Conservation (phyloP, 1,140 invertebrate species). For the Drosophila burlai region DNA sequence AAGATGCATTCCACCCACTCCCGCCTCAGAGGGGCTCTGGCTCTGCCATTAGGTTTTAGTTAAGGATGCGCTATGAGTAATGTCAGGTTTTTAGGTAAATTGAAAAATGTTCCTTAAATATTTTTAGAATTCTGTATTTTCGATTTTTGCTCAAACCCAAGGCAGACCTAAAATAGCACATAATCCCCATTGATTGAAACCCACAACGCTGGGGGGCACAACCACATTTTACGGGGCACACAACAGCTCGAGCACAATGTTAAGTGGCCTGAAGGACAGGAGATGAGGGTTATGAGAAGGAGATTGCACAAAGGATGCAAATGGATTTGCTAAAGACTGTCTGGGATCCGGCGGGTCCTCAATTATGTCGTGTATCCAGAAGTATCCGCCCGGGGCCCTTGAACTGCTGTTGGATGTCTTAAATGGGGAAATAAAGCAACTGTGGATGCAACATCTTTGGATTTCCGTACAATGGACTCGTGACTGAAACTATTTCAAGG, state of each 20-base stretch:
- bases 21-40: neutral
- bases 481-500: neutral
- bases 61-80: neutral
- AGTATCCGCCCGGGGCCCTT: conserved; percentile 7
- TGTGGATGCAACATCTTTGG: neutral
- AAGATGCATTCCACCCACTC: neutral
- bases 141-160: conserved; percentile 13
- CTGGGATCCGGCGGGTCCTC: conserved; percentile 24
- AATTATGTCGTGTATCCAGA: conserved; percentile 30
- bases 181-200: conserved; percentile 74
- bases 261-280: conserved; percentile 23
- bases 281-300: too few relatives aligned
- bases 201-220: conserved; percentile 9
- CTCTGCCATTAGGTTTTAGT: neutral
- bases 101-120: neutral
- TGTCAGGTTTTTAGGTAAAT: neutral
- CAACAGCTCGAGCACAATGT: conserved; percentile 34
- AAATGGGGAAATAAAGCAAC: neutral
- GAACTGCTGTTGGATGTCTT: neutral
- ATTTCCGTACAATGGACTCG: neutral
- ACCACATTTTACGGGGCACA: neutral
- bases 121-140: neutral
- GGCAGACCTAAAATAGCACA: conserved; percentile 62
- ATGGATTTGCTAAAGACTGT: conserved; percentile 20
- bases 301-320: conserved; percentile 27